A percentile compares a stretch with the other conserved stretches of the same genome.
These are phyloP conservation scores for Campaea margaritaria DNA, from an alignment of 2,888 invertebrate species.

Conservation along the genomic window DNA sequence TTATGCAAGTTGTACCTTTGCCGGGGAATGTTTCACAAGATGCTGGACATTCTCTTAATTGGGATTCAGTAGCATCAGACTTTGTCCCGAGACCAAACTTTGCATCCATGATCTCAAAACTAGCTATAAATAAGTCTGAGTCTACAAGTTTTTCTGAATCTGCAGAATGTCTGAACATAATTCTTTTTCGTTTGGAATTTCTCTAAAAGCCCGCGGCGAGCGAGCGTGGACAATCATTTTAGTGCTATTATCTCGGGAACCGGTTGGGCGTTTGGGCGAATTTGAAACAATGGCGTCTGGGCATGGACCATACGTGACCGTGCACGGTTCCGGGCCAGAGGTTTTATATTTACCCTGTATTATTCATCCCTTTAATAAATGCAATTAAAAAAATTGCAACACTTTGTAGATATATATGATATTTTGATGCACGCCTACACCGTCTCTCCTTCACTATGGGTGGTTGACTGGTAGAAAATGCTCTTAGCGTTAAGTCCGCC, in stretches of 20 bases:
- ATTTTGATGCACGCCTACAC: too few species aligned
- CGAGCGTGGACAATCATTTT: conserved; percentile 62
- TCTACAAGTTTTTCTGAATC: conserved; percentile 17
- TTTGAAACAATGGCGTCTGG: conserved; percentile 74
- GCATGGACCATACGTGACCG: conserved; percentile 34
- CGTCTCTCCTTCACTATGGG: too few species aligned
- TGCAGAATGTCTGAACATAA: conserved; percentile 35
- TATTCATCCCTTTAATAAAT: conserved; percentile 12
- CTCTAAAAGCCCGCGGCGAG: conserved; percentile 53
- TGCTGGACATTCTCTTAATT: conserved; percentile 33
- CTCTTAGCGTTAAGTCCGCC: too few species aligned
- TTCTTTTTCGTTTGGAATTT: conserved; percentile 54
- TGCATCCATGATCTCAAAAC: conserved; percentile 15
- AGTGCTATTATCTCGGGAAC: conserved; percentile 75
- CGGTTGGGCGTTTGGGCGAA: conserved; percentile 74
- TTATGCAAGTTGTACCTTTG: conserved; percentile 34
- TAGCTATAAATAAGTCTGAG: conserved; percentile 10
- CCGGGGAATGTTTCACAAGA: conserved; percentile 18
- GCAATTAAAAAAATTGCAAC: background rate
- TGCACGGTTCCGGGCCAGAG: conserved; percentile 24
- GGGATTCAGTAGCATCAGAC: conserved; percentile 33
- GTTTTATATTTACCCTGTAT: conserved; percentile 14
- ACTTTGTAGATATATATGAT: too few species aligned
- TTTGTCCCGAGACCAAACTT: conserved; percentile 1
- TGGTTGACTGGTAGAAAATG: too few species aligned